These are phyloP conservation scores for Pangasianodon hypophthalmus DNA, from an alignment of 2,113 vertebrate genomes.

Conservation along the genomic window DNA sequence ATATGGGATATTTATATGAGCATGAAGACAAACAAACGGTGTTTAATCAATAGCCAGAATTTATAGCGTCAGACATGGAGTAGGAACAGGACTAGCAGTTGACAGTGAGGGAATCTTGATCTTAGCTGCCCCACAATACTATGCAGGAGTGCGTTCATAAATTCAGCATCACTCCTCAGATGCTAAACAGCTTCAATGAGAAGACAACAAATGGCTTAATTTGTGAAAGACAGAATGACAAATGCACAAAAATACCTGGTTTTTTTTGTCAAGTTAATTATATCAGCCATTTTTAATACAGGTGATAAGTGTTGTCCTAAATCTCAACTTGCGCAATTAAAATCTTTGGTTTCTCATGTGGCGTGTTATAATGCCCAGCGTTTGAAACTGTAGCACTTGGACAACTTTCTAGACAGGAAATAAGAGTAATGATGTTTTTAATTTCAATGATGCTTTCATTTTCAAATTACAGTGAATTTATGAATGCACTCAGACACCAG, in stretches of 20 bases:
- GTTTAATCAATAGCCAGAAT: slow-evolving; percentile 20
- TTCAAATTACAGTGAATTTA: slow-evolving; percentile 26
- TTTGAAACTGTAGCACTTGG: neutral
- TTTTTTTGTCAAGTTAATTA: neutral
- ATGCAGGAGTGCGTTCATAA: slow-evolving; percentile 15
- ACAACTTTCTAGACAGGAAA: neutral
- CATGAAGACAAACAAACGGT: slow-evolving; percentile 42
- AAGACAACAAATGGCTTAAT: neutral
- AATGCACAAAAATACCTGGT: neutral
- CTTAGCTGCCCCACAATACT: slow-evolving; percentile 9
- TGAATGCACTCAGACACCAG: slow-evolving; percentile 17
- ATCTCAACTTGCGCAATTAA: neutral
- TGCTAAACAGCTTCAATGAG: neutral
- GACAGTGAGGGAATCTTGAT: neutral
- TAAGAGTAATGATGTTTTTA: neutral
- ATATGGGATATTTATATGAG: slow-evolving; percentile 29
- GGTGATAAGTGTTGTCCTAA: neutral
- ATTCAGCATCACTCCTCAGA: slow-evolving; percentile 10
- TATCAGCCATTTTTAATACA: neutral
- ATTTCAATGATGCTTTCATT: slow-evolving; percentile 1
- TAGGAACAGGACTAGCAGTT: neutral
- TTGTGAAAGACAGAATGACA: slow-evolving; percentile 5
- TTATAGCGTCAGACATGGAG: neutral
- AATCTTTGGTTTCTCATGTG: slow-evolving; percentile 7
- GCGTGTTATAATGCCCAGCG: neutral